These are phyloP conservation scores for Bombus turneri DNA, from an alignment of 1,140 invertebrate genomes.

Conservation along the genomic window DNA sequence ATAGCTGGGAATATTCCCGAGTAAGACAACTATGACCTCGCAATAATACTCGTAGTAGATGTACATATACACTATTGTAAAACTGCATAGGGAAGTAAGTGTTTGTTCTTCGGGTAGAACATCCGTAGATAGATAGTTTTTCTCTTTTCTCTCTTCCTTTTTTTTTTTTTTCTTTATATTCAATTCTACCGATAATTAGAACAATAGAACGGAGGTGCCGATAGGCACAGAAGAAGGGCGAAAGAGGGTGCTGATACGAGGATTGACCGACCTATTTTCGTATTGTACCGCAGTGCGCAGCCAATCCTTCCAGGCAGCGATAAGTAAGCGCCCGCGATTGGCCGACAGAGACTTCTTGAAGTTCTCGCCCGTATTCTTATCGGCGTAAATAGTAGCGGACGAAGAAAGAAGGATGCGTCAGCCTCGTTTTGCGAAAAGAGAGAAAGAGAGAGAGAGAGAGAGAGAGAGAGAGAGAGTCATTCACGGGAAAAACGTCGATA, in stretches of 20 bases:
- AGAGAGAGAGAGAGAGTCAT: constrained; percentile 7
- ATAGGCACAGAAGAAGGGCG: constrained; percentile 51
- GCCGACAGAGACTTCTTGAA: constrained; percentile 27
- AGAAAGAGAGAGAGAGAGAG: constrained; percentile 21
- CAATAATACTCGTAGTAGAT: constrained; percentile 33
- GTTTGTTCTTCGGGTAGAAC: background rate
- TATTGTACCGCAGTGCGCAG: constrained; percentile 67
- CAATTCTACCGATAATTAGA: background rate
- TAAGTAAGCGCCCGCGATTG: constrained; percentile 61
- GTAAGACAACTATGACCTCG: constrained; percentile 33
- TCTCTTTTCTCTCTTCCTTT: constrained; percentile 1
- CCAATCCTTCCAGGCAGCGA: constrained; percentile 63
- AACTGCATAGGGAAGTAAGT: constrained; percentile 22
- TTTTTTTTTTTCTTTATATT: background rate
- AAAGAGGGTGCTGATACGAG: constrained; percentile 62
- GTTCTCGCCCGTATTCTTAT: constrained; percentile 48
- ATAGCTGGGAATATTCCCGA: background rate
- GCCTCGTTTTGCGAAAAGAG: constrained; percentile 37
- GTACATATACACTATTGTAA: constrained; percentile 2
- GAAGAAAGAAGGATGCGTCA: constrained; percentile 53
- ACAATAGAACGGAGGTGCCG: constrained; percentile 60
- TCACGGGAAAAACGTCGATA: constrained; percentile 18
- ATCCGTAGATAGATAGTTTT: background rate
- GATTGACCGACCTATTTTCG: constrained; percentile 71
- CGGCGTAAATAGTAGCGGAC: constrained; percentile 39